Evolutionary conservation across 1,140 invertebrate genomes (phyloP).

Genomic region (Pteromalus puparum): DNA sequence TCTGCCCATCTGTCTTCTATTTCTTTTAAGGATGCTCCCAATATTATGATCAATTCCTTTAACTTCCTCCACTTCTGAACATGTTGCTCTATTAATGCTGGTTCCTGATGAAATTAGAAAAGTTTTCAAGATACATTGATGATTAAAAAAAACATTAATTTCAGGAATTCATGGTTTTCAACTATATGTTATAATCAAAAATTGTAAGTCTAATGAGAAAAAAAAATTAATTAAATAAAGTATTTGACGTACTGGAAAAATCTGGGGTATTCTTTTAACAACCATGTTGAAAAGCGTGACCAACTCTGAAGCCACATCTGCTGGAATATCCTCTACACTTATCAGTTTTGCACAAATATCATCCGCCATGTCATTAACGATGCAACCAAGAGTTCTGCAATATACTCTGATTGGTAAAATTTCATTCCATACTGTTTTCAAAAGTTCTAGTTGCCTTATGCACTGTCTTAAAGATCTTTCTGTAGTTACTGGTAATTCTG

Average conservation of each 20-base stretch:
- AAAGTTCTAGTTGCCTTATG: slow-evolving; percentile 86
- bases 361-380: slow-evolving; percentile 79
- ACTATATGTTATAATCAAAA: slow-evolving; percentile 8
- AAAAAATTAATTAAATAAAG: slow-evolving; percentile 32
- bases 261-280: slow-evolving; percentile 74
- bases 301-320: slow-evolving; percentile 78
- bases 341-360: slow-evolving; percentile 78
- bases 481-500: slow-evolving; percentile 78
- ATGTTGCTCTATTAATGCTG: slow-evolving; percentile 77
- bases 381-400: slow-evolving; percentile 79
- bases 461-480: slow-evolving; percentile 88
- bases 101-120: slow-evolving; percentile 71
- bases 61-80: slow-evolving; percentile 89
- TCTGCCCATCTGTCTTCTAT: slow-evolving; percentile 95
- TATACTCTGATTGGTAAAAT: slow-evolving; percentile 84
- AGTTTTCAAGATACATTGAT: slow-evolving; percentile 19
- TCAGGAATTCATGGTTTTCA: slow-evolving; percentile 21
- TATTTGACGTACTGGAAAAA: slow-evolving; percentile 76
- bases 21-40: slow-evolving; percentile 88
- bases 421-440: slow-evolving; percentile 91
- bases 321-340: slow-evolving; percentile 81
- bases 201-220: slow-evolving; percentile 20
- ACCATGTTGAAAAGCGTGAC: slow-evolving; percentile 77
- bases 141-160: slow-evolving; percentile 40
- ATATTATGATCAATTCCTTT: slow-evolving; percentile 87